Evolutionary conservation across 2,113 vertebrate genomes (phyloP).

Genomic region (Nothoprocta perdicaria): DNA sequence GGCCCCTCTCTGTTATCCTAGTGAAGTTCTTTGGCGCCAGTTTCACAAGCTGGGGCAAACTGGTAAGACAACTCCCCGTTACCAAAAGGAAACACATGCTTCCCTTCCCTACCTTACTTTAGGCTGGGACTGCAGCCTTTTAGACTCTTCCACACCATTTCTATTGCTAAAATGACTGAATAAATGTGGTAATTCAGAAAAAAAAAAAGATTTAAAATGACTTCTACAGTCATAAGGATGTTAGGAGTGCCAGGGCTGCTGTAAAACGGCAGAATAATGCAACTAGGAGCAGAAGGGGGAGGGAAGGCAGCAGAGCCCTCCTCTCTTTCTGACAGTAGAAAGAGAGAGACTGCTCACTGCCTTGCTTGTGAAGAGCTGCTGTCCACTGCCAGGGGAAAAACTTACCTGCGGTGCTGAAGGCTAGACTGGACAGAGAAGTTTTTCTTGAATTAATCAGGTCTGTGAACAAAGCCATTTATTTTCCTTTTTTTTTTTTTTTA

Average conservation of each 20-base stretch:
- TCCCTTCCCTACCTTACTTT: background rate
- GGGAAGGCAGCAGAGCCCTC: background rate
- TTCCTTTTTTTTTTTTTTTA: background rate
- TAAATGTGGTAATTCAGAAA: background rate
- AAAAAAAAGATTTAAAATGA: background rate
- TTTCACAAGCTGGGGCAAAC: background rate
- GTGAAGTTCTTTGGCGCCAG: background rate
- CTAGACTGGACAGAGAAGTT: background rate
- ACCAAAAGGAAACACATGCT: accelerated
- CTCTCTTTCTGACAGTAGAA: background rate
- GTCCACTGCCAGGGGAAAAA: background rate
- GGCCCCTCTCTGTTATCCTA: background rate
- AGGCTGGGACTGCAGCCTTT: background rate
- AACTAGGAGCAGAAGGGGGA: background rate
- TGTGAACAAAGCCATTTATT: background rate
- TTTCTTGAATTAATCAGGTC: background rate
- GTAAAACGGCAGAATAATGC: background rate
- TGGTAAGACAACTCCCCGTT: background rate
- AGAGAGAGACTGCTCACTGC: too few species aligned
- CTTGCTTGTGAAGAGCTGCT: background rate
- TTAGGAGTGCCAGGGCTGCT: background rate
- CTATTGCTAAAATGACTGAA: background rate
- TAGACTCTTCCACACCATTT: background rate
- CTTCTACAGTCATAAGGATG: background rate
- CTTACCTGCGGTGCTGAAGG: background rate